Evolutionary conservation across 2,113 vertebrate species (phyloP), one percentile per base, ranked within the genome.

Genomic region (Platanista minor): DNA sequence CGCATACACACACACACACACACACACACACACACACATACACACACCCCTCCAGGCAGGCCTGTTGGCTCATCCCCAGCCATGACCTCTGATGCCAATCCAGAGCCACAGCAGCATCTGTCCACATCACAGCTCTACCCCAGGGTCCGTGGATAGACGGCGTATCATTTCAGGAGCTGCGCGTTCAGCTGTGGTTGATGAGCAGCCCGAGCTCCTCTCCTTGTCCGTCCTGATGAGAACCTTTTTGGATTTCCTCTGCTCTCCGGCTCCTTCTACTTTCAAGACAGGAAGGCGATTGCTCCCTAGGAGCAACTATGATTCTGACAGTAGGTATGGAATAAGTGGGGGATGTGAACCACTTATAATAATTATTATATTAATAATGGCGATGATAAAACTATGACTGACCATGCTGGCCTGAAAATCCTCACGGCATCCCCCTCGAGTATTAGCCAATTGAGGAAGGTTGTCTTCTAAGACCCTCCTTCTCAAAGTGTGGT

Each of bases 321-420:
- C 33, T 8, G 6, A 69, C 41, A 15, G 10, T 7, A 8, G 46
- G 43, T 8, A 4, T n/a, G 39, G 54, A 46, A 6, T 15, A 5
- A 6, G 20, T n/a, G 43, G 27, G 1, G 9, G 33, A 52, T 14
- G 8, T 6, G 21, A 2, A 43, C 5, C 14, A 4, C 20, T 18
- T 61, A 27, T 11, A 61, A 27, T 61, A 29, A 27, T 11, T 27
- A 61, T 61, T 27, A 61, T 27, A 61, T 29, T 11, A 2, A 3
- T 2, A 13, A 13, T 0, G 27, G 36, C 1, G 0, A 3, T 13
- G 46, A 59, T 27, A 20, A 25, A 66, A 36, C 33, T 18, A 1
- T 23, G 7, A 13, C 20, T 23, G 12, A 39, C 82, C 15, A 2
- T 49, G 49, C 20, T 5, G 23, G 17, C 64, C 64, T 17, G 21